phyloP scores from a whole-genome alignment of 1,140 invertebrate genomes.

The Ridgeia piscesae region DNA sequence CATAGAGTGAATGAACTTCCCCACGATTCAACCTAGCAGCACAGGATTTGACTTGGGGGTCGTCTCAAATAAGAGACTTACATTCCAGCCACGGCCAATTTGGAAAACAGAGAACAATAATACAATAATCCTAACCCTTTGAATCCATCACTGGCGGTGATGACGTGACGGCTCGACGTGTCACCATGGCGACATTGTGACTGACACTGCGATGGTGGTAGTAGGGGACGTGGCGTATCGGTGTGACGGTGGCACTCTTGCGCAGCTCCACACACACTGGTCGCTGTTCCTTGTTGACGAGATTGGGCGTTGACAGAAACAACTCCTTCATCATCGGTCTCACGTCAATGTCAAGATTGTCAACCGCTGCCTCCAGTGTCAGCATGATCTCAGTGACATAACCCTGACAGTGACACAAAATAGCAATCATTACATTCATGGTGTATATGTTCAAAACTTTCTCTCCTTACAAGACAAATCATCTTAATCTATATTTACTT shows the following conservation, averaged over 20 bases:
- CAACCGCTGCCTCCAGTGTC: slow-evolving; percentile 91
- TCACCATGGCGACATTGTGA: slow-evolving; percentile 74
- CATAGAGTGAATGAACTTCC: no score
- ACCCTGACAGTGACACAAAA: slow-evolving; percentile 59
- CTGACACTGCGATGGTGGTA: slow-evolving; percentile 76
- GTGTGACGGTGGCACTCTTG: slow-evolving; percentile 45
- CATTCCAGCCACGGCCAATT: not conserved
- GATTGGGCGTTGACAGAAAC: slow-evolving; percentile 92
- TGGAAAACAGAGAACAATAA: not conserved
- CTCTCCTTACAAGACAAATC: no score
- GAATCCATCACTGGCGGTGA: slow-evolving; percentile 63
- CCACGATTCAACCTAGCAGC: no score
- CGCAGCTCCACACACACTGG: slow-evolving; percentile 32
- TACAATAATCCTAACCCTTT: slow-evolving; percentile 47
- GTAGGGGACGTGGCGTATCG: slow-evolving; percentile 23
- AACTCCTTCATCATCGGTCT: slow-evolving; percentile 68
- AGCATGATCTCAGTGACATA: slow-evolving; percentile 97
- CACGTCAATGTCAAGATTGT: slow-evolving; percentile 65
- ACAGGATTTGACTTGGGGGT: no score
- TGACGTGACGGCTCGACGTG: slow-evolving; percentile 47
- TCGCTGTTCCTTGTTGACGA: slow-evolving; percentile 74
- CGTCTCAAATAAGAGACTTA: no score
- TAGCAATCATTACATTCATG: not conserved
- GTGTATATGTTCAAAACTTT: no score
- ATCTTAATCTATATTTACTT: no score